phyloP scores from a whole-genome alignment of 1,140 invertebrate species.

The Drosophila repletoides region DNA sequence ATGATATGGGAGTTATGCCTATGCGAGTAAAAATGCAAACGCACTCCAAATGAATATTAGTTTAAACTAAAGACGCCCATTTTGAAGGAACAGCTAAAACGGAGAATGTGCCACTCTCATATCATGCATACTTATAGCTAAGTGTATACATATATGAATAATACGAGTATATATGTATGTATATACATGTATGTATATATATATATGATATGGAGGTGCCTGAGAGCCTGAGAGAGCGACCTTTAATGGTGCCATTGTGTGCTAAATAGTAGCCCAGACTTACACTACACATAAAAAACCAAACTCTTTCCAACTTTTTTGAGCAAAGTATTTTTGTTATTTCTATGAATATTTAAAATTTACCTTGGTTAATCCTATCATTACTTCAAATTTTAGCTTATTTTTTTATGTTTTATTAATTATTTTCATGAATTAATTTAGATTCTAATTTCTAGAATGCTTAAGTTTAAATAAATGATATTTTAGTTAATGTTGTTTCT shows the following conservation, averaged over 20 bases:
- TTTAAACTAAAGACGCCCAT: constrained; percentile 61
- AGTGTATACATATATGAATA: constrained; percentile 11
- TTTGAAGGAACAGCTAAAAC: constrained; percentile 40
- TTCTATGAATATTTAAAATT: no score
- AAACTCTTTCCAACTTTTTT: no score
- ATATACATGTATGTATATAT: constrained; percentile 8
- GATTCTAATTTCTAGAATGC: no score
- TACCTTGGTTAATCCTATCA: no score
- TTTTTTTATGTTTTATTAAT: no score
- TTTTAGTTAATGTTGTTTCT: no score
- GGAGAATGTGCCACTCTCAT: constrained; percentile 11
- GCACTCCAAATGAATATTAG: constrained; percentile 60
- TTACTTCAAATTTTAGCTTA: no score
- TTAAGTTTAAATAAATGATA: no score
- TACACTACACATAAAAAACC: no score
- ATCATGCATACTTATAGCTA: constrained; percentile 6
- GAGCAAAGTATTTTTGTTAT: no score
- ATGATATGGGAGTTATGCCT: constrained; percentile 15
- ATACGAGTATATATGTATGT: constrained; percentile 5
- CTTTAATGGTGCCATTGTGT: constrained; percentile 78
- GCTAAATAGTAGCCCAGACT: constrained; percentile 59
- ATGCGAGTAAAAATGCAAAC: constrained; percentile 41
- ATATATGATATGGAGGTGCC: constrained; percentile 27
- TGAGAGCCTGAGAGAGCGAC: constrained; percentile 55
- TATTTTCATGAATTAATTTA: no score